A percentile compares a stretch with the other conserved stretches of the same genome.
Conservation (phyloP, 2,888 invertebrate species). For the Drosophila buzzatii region DNA sequence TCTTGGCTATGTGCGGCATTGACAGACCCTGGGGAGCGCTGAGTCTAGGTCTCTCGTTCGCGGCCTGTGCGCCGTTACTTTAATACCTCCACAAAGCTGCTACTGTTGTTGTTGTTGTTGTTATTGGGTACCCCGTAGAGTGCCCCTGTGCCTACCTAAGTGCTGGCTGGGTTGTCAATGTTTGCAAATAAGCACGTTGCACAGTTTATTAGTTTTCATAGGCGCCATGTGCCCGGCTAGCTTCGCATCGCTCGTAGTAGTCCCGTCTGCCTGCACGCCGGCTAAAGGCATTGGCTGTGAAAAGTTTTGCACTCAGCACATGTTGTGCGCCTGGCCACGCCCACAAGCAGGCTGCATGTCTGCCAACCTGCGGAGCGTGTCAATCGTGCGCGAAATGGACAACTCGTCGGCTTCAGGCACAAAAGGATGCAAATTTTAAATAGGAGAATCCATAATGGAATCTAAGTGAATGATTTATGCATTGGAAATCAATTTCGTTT, state of each 20-base stretch:
- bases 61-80: constrained; percentile 33
- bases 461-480: not conserved
- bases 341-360: not conserved
- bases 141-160: constrained; percentile 14
- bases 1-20: constrained; percentile 23
- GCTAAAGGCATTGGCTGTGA: constrained; percentile 43
- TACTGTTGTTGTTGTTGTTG: constrained; percentile 5
- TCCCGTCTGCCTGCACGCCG: constrained; percentile 19
- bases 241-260: not conserved
- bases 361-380: constrained; percentile 34
- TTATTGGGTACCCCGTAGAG: constrained; percentile 12
- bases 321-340: constrained; percentile 1
- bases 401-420: constrained; percentile 39
- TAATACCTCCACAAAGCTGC: constrained; percentile 50
- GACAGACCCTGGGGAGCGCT: constrained; percentile 25
- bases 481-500: not conserved
- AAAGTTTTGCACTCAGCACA: constrained; percentile 52
- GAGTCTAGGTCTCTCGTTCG: constrained; percentile 3
- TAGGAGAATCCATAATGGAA: not conserved
- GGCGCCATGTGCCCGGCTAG: constrained; percentile 34
- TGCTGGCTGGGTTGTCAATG: constrained; percentile 47
- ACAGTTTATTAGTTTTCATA: constrained; percentile 79
- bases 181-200: constrained; percentile 76
- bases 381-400: constrained; percentile 58
- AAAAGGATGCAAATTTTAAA: constrained; percentile 50